phyloP scores from a whole-genome alignment of 2,888 invertebrate genomes.

The Bruchidius siliquastri region DNA sequence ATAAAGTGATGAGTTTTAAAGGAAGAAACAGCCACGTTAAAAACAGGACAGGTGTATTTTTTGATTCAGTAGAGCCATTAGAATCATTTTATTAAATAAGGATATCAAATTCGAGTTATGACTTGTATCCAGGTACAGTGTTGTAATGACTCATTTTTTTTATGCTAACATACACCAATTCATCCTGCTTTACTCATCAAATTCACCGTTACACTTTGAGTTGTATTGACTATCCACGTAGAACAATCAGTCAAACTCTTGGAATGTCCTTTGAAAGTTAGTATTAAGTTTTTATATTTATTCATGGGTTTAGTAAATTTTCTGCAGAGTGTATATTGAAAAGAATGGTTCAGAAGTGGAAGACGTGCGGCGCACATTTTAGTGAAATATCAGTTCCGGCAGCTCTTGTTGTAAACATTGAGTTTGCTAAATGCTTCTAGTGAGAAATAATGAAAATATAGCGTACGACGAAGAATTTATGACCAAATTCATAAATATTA shows the following conservation, averaged over 20 bases:
- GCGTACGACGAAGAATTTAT: constrained; percentile 16
- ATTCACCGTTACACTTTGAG: too few species aligned
- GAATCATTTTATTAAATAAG: too few species aligned
- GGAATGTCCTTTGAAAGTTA: neutral
- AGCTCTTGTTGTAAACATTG: constrained; percentile 26
- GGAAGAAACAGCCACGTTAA: too few species aligned
- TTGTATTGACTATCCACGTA: neutral
- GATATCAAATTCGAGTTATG: too few species aligned
- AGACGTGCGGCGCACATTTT: neutral
- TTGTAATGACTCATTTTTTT: too few species aligned
- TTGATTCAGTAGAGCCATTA: too few species aligned
- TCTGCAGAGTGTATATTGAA: neutral
- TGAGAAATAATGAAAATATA: constrained; percentile 17
- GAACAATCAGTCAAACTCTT: neutral
- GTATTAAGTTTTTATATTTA: neutral
- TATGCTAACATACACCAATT: too few species aligned
- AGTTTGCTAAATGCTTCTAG: constrained; percentile 22
- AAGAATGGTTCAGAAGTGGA: neutral
- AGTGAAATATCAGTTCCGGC: constrained; percentile 7
- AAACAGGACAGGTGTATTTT: too few species aligned
- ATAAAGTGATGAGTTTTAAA: too few species aligned
- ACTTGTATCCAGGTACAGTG: too few species aligned
- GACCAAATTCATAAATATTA: constrained; percentile 33
- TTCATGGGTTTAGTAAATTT: neutral
- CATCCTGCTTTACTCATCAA: too few species aligned